Base-by-base conservation (phyloP, 2,888 invertebrate species). In the Hypomecis atomaria region DNA sequence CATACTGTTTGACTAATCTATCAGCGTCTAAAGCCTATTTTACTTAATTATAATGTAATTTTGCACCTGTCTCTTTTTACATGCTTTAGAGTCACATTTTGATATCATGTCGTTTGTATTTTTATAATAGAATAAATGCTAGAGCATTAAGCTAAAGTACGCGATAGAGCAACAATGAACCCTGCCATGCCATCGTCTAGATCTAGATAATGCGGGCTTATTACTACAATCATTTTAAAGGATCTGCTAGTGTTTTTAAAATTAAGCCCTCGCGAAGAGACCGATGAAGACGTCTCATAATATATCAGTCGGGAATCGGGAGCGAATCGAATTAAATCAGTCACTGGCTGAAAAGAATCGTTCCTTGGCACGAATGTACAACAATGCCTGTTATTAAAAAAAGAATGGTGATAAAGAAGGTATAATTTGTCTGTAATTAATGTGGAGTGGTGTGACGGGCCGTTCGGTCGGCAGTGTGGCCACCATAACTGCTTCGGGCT, bases 341-440 rank as follows among this genome's bases (percentile, higher is more conserved):
- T 83, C 88, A 85, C 84, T 81, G 88, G 84, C 86, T 88, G 88
- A 87, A 89, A 82, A 88, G 84, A 91, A 91, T 90, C 86, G 89
- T 81, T 87, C 74, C 89, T 89, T 89, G 77, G 83, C 91, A 92
- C 90, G 91, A 90, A 91, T 85, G 87, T 78, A 86, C 84, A 89
- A 89, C 90, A 89, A 87, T 88, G 88, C 84, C 86, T 90, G 89
- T 90, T 90, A 91, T 91, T 90, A 90, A 86, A 89, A 85, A 87
- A 86, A 84, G 84, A 83, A 82, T 79, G 85, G 86, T 86, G 88
- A 90, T 91, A 89, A 89, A 87, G 82, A 90, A 90, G 84, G 78
- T 90, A 82, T 87, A 91, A 91, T 91, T 91, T 90, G 85, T 85
- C 75, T 71, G 78, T 89, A 90, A 90, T 90, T 85, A 89, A 84